Percentiles rank a stretch among this genome's conserved stretches.
Evolutionary conservation across 1,140 invertebrate genomes (phyloP).

Genomic region (Saccostrea cuccullata): DNA sequence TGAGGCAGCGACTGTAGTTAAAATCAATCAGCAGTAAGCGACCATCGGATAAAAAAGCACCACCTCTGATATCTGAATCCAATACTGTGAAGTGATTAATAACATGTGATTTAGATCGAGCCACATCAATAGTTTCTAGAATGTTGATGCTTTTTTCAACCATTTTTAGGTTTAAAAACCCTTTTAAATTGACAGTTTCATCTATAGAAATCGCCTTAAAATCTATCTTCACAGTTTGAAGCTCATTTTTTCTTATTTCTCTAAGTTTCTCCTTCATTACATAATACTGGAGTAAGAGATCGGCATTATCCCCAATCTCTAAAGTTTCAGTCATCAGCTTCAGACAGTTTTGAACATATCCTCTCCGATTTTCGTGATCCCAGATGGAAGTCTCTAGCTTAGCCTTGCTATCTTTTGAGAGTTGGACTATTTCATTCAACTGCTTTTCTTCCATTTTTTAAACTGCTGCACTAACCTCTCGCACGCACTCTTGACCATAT

Average conservation of each 20-base stretch:
- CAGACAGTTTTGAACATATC: not conserved
- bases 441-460: not conserved
- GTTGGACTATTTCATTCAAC: not conserved
- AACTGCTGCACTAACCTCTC: not conserved
- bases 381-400: not conserved
- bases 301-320: not conserved
- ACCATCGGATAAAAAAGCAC: not conserved
- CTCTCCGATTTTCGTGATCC: not conserved
- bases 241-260: not conserved
- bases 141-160: not conserved
- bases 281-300: not conserved
- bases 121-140: not conserved
- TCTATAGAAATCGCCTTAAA: not conserved
- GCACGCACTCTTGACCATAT: not conserved
- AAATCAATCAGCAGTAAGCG: not conserved
- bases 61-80: not conserved
- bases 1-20: not conserved
- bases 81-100: not conserved
- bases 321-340: not conserved
- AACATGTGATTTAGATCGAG: not conserved
- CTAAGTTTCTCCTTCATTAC: not conserved
- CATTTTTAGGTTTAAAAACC: not conserved
- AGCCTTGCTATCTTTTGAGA: not conserved
- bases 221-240: not conserved
- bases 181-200: not conserved